Evolutionary conservation across 2,113 vertebrate species (phyloP).

Genomic region (Gopherus flavomarginatus): DNA sequence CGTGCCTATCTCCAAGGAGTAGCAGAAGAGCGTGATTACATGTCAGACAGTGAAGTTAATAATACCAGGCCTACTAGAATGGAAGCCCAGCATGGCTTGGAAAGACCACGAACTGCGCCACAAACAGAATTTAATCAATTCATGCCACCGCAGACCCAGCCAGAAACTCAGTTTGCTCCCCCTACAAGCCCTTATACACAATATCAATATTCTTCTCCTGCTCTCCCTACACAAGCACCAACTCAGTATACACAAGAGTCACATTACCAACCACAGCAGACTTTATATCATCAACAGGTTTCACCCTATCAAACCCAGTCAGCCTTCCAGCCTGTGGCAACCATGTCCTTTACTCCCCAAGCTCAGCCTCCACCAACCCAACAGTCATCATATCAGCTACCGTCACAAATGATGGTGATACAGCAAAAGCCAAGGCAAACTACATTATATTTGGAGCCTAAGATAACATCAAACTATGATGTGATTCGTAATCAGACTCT

Average conservation of each 20-base stretch:
- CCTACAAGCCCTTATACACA: constrained; percentile 93
- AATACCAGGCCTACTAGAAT: constrained; percentile 89
- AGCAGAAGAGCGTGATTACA: constrained; percentile 97
- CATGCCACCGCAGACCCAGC: constrained; percentile 93
- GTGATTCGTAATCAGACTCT: constrained; percentile 94
- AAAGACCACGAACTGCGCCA: constrained; percentile 94
- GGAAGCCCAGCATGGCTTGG: constrained; percentile 87
- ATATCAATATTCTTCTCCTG: constrained; percentile 91
- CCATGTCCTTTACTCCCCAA: constrained; percentile 91
- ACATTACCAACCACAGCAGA: constrained; percentile 91
- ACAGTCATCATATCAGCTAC: constrained; percentile 88
- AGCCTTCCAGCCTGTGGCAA: constrained; percentile 92
- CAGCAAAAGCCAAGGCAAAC: constrained; percentile 92
- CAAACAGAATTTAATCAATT: constrained; percentile 96
- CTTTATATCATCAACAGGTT: constrained; percentile 93
- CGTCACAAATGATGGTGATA: constrained; percentile 92
- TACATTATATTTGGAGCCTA: constrained; percentile 91
- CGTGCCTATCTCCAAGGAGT: constrained; percentile 97
- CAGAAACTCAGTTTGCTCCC: constrained; percentile 92
- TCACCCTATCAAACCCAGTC: constrained; percentile 94
- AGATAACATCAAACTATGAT: constrained; percentile 95
- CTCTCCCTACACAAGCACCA: constrained; percentile 90
- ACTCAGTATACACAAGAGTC: constrained; percentile 93
- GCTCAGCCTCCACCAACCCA: constrained; percentile 87
- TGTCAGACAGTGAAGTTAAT: constrained; percentile 99